Evolutionary conservation across 2,888 invertebrate species (phyloP), one percentile per base, ranked within the genome.

Genomic region (Polyploca ridens): DNA sequence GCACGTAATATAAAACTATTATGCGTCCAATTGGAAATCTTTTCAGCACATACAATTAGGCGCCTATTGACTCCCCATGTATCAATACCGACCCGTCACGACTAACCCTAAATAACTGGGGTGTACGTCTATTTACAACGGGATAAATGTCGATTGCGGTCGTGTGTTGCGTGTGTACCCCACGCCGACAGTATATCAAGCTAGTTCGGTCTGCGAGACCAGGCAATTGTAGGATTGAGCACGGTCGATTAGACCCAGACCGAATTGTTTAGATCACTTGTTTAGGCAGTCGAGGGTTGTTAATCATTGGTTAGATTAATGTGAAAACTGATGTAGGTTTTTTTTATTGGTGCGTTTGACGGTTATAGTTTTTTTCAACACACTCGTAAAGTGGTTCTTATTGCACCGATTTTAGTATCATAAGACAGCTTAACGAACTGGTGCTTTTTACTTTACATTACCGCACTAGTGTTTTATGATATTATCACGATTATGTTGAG

Each of bases 101-200:
- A 7, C 16, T 54, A 19, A 19, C 66, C 68, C 67, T 67, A 65
- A 68, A 70, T 54, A 54, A 54, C 54, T 62, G 44, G 33, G 33
- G 10, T 63, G 58, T 63, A 58, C 33, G 63, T 58, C 63, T 60
- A 59, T 63, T 65, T 60, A 63, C 38, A n/a, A 11, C 33, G 44
- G 58, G 62, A 65, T 65, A 65, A 65, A 65, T 65, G 65, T 38
- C 65, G 38, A 59, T 65, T 65, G 65, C 65, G 65, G 59, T 49
- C 33, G 57, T 38, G 49, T 38, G 44, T 44, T 58, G 44, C 44
- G 58, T 19, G 54, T 19, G 19, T 19, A 16, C 54, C 54, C 49
- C 49, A 5, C 3, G 11, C 44, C 44, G 44, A 49, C 49, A 16
- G 54, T 54, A 54, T 54, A 54, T 54, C 54, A 54, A 16, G 54